Percentiles rank a stretch among this genome's conserved stretches.
Conservation (phyloP, 1,140 invertebrate genomes). For the Caenorhabditis inopinata region DNA sequence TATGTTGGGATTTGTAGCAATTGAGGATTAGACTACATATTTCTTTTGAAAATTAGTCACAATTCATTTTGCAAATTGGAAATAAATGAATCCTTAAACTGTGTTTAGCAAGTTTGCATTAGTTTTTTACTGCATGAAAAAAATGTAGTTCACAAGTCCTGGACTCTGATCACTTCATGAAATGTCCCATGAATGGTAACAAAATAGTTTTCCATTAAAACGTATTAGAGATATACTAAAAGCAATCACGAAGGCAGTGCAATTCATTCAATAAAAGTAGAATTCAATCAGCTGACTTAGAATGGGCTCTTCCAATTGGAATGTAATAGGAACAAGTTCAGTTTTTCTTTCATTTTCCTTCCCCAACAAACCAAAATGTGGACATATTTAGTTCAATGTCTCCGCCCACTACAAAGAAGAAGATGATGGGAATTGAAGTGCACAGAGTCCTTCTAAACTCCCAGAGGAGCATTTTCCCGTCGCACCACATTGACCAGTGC, state of each 20-base stretch:
- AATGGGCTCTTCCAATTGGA: not conserved
- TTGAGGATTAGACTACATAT: no score
- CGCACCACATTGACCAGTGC: conserved; percentile 32
- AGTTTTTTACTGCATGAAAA: no score
- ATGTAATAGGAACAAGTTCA: conserved; percentile 25
- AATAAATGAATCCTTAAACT: no score
- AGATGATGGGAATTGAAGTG: conserved; percentile 17
- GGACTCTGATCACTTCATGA: no score
- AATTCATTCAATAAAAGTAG: not conserved
- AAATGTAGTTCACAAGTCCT: no score
- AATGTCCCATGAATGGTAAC: not conserved
- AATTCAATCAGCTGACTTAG: not conserved
- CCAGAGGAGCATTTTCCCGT: conserved; percentile 18
- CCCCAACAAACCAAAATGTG: not conserved
- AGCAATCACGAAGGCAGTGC: conserved; percentile 1
- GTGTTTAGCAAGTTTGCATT: no score
- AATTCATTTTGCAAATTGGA: no score
- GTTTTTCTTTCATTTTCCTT: not conserved
- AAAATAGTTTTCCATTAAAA: not conserved
- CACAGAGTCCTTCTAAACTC: not conserved
- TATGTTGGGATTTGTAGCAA: no score
- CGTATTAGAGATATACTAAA: not conserved
- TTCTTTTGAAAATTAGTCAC: no score
- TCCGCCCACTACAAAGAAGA: not conserved
- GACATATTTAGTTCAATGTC: not conserved